phyloP scores from a whole-genome alignment of 2,113 vertebrate genomes.

The Notarius lentiginosus region DNA sequence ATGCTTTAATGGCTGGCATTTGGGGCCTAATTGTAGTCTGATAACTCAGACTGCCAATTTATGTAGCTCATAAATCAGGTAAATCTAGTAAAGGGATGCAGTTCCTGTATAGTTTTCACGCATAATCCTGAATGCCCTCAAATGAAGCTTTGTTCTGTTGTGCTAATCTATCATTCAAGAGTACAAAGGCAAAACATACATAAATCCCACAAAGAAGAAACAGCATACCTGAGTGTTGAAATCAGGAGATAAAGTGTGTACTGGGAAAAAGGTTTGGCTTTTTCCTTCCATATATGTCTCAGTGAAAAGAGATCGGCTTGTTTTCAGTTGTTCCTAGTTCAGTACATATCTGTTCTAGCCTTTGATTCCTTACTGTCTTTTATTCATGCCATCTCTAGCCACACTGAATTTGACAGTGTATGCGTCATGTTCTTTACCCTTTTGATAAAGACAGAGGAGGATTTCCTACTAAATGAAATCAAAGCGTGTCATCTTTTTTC shows the following conservation, averaged over 20 bases:
- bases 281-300: not conserved
- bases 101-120: not conserved
- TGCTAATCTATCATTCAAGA: not conserved
- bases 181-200: not conserved
- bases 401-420: slow-evolving; percentile 66
- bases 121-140: not conserved
- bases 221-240: not conserved
- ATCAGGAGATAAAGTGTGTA: not conserved
- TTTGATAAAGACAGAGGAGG: slow-evolving; percentile 64
- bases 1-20: not conserved
- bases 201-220: not conserved
- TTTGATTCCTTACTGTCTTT: slow-evolving; percentile 7
- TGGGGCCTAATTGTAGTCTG: not conserved
- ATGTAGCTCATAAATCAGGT: not conserved
- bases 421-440: slow-evolving; percentile 60
- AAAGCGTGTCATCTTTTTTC: slow-evolving; percentile 54
- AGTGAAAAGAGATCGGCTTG: not conserved
- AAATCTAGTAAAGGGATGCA: not conserved
- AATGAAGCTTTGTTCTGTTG: not conserved
- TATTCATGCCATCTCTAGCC: slow-evolving; percentile 52
- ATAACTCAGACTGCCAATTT: not conserved
- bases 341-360: not conserved
- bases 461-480: slow-evolving; percentile 68
- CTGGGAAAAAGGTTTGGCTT: no score
- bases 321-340: slow-evolving; percentile 9